Evolutionary conservation across 2,797 vertebrate genomes (phyloP).

Genomic region (Tokudaia tokunoshimensis): DNA sequence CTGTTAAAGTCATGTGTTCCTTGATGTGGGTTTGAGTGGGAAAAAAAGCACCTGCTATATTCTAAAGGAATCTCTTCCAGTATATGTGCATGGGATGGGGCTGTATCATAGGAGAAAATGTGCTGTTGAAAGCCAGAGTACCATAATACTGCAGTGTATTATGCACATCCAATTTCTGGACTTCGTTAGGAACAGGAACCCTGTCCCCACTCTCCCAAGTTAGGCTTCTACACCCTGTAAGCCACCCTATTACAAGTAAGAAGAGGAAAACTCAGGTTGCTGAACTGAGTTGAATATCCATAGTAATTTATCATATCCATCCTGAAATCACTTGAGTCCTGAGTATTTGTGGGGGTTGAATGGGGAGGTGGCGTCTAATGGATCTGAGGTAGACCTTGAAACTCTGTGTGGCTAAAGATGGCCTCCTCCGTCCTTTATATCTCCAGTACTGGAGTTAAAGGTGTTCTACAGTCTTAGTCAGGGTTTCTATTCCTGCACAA

Average conservation of each 20-base stretch:
- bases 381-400: not conserved
- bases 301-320: not conserved
- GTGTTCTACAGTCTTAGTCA: no score
- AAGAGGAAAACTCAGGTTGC: not conserved
- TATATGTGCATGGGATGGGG: no score
- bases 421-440: not conserved
- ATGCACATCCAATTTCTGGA: not conserved
- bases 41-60: not conserved
- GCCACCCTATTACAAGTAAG: not conserved
- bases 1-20: not conserved
- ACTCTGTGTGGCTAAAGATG: not conserved
- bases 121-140: not conserved
- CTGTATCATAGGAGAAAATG: not conserved
- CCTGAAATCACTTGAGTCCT: slow-evolving; percentile 20
- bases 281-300: not conserved
- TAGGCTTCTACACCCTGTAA: not conserved
- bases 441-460: not conserved
- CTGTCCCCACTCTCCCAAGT: accelerated
- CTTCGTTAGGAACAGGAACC: not conserved
- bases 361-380: no score
- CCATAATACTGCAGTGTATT: not conserved
- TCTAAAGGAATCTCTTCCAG: not conserved
- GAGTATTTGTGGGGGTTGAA: not conserved
- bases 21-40: not conserved
- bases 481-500: no score